A percentile compares a stretch with the other conserved stretches of the same genome.
Conservation (phyloP, 2,797 vertebrate species). For the Microhierax caerulescens region DNA sequence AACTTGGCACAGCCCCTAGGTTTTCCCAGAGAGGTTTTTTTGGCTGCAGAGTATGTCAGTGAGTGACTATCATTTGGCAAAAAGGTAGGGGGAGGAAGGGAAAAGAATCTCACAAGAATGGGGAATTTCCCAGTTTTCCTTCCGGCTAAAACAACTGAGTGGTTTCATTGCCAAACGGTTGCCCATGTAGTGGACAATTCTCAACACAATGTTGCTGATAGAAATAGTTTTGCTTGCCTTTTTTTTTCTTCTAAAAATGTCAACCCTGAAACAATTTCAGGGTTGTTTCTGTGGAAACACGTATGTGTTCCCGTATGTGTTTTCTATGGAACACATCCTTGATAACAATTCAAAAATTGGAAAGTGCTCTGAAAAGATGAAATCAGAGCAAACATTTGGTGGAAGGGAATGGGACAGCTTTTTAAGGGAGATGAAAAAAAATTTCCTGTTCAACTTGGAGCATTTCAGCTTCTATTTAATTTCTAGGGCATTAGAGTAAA, state of each 20-base stretch:
- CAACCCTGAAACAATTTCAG: background rate
- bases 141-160: background rate
- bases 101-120: background rate
- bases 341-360: background rate
- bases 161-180: background rate
- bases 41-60: background rate
- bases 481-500: background rate
- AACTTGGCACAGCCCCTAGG: constrained; percentile 1
- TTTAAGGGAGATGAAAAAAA: background rate
- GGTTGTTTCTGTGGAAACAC: no score
- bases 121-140: background rate
- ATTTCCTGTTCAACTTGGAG: background rate
- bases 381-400: background rate
- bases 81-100: background rate
- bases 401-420: background rate
- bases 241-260: background rate
- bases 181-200: background rate
- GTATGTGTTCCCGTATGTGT: no score
- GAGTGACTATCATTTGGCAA: background rate
- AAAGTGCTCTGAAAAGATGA: background rate
- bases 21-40: background rate
- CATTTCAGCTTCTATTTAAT: background rate
- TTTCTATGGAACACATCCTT: background rate
- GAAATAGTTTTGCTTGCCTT: background rate
- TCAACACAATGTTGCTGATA: background rate